A percentile compares a stretch with the other conserved stretches of the same genome.
These are phyloP conservation scores for Gymnocypris eckloni DNA, from an alignment of 2,797 vertebrate species.

Conservation along the genomic window DNA sequence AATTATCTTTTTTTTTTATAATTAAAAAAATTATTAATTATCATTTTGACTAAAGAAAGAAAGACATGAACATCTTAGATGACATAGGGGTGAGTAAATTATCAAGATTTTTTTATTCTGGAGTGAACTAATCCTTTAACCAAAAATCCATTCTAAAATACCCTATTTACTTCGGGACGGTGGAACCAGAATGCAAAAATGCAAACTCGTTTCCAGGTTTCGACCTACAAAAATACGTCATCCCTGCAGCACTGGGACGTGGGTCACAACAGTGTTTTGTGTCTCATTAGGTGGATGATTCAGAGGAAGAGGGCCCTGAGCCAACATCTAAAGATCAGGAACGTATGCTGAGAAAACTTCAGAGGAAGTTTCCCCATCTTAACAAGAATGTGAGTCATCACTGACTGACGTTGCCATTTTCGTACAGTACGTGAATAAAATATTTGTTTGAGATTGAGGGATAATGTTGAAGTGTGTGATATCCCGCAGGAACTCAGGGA, in stretches of 20 bases:
- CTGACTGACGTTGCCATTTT: neutral
- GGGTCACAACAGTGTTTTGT: slow-evolving; percentile 5
- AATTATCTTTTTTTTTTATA: too few relatives aligned
- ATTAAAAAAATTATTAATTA: too few relatives aligned
- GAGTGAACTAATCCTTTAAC: neutral
- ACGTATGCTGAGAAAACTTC: slow-evolving; percentile 81
- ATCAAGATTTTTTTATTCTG: neutral
- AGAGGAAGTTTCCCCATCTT: slow-evolving; percentile 80
- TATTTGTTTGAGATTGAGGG: slow-evolving; percentile 1
- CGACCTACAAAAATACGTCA: neutral
- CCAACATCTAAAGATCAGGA: slow-evolving; percentile 82
- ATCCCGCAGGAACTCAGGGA: slow-evolving; percentile 80
- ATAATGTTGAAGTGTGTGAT: slow-evolving; percentile 13
- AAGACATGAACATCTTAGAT: neutral
- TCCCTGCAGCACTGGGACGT: neutral
- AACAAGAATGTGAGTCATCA: slow-evolving; percentile 81
- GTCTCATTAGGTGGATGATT: slow-evolving; percentile 71
- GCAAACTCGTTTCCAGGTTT: neutral
- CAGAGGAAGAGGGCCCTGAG: slow-evolving; percentile 73
- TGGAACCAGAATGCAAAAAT: neutral
- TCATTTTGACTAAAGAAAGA: too few relatives aligned
- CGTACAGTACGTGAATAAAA: neutral
- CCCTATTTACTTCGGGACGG: neutral
- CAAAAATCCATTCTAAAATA: neutral
- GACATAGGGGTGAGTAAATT: neutral